These are phyloP conservation scores for Stenodema calcarata DNA, from an alignment of 2,888 invertebrate species.

Conservation along the genomic window DNA sequence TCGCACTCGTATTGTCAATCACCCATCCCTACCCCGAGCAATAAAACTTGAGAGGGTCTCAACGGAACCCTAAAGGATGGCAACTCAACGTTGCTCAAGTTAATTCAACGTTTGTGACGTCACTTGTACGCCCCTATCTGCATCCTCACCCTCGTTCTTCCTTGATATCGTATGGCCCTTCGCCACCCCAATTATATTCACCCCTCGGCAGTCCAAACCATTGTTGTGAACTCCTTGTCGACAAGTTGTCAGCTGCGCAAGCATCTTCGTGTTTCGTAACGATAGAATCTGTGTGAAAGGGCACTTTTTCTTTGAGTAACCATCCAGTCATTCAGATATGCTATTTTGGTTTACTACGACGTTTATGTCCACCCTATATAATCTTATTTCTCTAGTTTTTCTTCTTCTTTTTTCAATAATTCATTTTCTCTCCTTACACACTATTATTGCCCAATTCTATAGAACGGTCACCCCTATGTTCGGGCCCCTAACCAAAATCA, in stretches of 20 bases:
- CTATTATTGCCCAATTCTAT: background rate
- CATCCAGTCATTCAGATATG: background rate
- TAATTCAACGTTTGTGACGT: background rate
- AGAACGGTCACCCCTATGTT: background rate
- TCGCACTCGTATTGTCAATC: too few species aligned
- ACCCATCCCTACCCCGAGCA: too few species aligned
- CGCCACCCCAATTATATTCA: constrained; percentile 2
- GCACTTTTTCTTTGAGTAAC: background rate
- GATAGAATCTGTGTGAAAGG: background rate
- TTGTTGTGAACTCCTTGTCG: constrained; percentile 15
- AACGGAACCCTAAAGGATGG: background rate
- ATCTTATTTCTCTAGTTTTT: background rate
- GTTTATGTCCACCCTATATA: background rate
- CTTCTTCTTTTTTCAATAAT: background rate
- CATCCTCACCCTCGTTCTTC: background rate
- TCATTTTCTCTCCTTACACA: background rate
- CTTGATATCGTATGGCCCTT: background rate
- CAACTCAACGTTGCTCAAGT: background rate
- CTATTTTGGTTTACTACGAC: background rate
- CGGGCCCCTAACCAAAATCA: background rate
- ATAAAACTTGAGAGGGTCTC: background rate
- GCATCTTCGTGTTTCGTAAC: constrained; percentile 17
- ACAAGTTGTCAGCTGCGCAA: constrained; percentile 15
- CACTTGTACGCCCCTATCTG: background rate
- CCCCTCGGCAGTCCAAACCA: constrained; percentile 1